Conservation (phyloP, 2,113 vertebrate species). For the Trichomycterus rosablanca region DNA sequence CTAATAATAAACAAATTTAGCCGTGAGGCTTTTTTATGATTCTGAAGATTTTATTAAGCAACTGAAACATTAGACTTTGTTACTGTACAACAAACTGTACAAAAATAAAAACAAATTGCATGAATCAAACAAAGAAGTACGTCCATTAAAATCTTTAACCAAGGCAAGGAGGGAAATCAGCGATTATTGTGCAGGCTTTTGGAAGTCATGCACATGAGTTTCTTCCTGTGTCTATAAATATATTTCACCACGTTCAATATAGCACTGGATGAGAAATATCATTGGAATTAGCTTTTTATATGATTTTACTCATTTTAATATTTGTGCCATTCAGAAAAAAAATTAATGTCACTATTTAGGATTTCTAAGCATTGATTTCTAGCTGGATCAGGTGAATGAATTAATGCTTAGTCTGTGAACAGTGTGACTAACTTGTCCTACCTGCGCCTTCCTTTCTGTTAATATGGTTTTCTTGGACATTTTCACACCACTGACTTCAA, state of each 20-base stretch:
- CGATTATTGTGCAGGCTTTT: not conserved
- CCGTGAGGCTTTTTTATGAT: not conserved
- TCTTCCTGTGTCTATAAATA: not conserved
- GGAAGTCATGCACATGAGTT: not conserved
- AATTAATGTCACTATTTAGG: no score
- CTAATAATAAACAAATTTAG: no score
- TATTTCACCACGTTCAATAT: not conserved
- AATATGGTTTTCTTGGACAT: no score
- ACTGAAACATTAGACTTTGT: constrained; percentile 14
- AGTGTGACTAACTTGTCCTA: no score
- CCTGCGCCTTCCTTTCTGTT: no score
- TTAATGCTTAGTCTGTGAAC: no score
- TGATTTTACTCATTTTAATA: no score
- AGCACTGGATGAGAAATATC: not conserved
- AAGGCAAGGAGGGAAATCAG: not conserved
- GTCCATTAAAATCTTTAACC: constrained; percentile 5
- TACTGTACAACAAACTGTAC: constrained; percentile 23
- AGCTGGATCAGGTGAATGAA: no score
- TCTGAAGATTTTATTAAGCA: constrained; percentile 12
- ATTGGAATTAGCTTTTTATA: not conserved
- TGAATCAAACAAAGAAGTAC: constrained; percentile 18
- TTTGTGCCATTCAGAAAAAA: no score
- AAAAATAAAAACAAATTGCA: constrained; percentile 18
- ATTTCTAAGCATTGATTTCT: no score
- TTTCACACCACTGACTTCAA: no score